Conservation (phyloP, 1,140 invertebrate species). For the Zaprionus africanus region DNA sequence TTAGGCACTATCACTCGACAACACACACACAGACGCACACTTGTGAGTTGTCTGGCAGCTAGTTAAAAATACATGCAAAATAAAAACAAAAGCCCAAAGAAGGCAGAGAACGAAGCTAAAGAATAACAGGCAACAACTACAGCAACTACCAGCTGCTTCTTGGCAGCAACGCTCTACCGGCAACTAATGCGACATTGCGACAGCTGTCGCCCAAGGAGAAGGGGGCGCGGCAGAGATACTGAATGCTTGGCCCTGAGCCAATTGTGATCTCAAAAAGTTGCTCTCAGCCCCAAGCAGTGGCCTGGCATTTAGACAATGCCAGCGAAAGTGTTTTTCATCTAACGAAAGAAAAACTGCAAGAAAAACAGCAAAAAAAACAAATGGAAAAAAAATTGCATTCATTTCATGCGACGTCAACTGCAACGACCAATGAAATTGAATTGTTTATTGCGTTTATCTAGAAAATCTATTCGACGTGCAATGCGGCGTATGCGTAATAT, state of each 20-base stretch:
- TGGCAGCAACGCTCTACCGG: constrained; percentile 23
- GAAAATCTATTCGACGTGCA: constrained; percentile 11
- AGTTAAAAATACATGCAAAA: constrained; percentile 51
- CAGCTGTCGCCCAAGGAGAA: constrained; percentile 3
- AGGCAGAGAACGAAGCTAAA: constrained; percentile 13
- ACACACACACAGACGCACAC: constrained; percentile 30
- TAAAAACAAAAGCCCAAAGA: constrained; percentile 58
- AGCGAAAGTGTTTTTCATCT: constrained; percentile 68
- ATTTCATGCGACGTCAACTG: constrained; percentile 65
- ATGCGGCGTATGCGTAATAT: constrained; percentile 56
- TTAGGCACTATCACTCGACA: constrained; percentile 64
- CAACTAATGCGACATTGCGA: constrained; percentile 43
- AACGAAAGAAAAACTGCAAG: not conserved
- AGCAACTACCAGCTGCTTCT: constrained; percentile 28
- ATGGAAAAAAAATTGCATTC: constrained; percentile 49
- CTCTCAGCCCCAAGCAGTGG: constrained; percentile 22
- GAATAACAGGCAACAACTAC: constrained; percentile 16
- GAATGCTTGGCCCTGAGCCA: constrained; percentile 54
- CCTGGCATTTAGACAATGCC: constrained; percentile 67
- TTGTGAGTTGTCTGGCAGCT: constrained; percentile 46
- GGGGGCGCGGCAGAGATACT: no score
- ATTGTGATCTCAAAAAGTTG: constrained; percentile 43
- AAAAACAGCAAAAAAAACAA: not conserved
- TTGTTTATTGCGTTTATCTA: not conserved
- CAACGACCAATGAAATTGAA: constrained; percentile 35